phyloP scores from a whole-genome alignment of 2,113 vertebrate genomes.

The Galeopterus variegatus region DNA sequence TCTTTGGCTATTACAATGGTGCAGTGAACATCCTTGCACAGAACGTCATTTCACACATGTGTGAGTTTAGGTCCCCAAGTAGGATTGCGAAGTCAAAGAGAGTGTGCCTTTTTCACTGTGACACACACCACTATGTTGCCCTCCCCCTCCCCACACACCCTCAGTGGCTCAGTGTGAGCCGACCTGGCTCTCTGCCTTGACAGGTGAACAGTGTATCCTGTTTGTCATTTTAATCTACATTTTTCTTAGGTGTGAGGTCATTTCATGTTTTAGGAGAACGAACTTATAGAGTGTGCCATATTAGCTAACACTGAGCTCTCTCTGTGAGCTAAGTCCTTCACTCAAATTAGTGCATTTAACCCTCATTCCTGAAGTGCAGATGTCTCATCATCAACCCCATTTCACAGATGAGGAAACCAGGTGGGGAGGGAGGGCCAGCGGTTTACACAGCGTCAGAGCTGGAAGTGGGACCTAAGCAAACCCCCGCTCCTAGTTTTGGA shows the following conservation, averaged over 20 bases:
- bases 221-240: rapidly evolving
- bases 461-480: neutral
- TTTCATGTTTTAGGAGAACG: neutral
- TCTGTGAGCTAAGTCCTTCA: neutral
- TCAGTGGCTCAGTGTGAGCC: rapidly evolving
- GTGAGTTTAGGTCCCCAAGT: conserved; percentile 55
- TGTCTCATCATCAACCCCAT: neutral
- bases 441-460: neutral
- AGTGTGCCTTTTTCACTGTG: neutral
- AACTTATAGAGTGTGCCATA: rapidly evolving
- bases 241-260: neutral
- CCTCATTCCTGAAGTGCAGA: neutral
- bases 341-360: neutral
- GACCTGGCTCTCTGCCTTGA: neutral
- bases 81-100: neutral
- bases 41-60: conserved; percentile 6
- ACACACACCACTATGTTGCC: rapidly evolving
- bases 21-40: conserved; percentile 14
- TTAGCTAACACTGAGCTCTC: neutral
- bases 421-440: neutral
- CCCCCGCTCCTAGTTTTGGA: neutral
- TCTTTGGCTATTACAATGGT: neutral
- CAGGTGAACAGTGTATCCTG: rapidly evolving
- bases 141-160: neutral
- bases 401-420: neutral